These are phyloP conservation scores for Platycheirus rosarum DNA, from an alignment of 2,888 invertebrate genomes.

Conservation along the genomic window DNA sequence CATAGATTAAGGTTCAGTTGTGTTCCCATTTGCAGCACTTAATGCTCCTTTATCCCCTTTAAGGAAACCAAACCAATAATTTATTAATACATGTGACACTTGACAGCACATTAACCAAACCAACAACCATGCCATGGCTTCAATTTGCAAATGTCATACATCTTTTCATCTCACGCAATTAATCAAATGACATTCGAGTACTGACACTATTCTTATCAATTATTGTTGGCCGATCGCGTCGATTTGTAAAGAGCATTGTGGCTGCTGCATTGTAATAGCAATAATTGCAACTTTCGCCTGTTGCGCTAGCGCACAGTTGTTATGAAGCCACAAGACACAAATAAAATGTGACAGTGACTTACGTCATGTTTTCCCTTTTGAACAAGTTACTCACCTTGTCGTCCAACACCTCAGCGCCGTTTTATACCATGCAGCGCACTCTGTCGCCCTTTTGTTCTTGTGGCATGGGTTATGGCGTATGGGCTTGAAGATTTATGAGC, in stretches of 20 bases:
- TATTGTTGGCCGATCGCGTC: slow-evolving; percentile 10
- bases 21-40: background rate
- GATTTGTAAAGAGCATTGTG: slow-evolving; percentile 3
- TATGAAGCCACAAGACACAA: slow-evolving; percentile 1
- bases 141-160: slow-evolving; percentile 53
- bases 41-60: background rate
- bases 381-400: slow-evolving; percentile 59
- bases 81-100: slow-evolving; percentile 42
- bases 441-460: slow-evolving; percentile 47
- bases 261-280: background rate
- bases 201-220: background rate
- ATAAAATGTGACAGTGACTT: slow-evolving; percentile 35
- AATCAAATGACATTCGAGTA: slow-evolving; percentile 42
- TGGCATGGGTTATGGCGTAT: too few species aligned
- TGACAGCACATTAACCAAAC: slow-evolving; percentile 43
- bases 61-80: slow-evolving; percentile 34
- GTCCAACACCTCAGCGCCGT: slow-evolving; percentile 43
- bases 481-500: slow-evolving; percentile 47
- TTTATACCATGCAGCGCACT: background rate
- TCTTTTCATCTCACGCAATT: slow-evolving; percentile 51
- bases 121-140: slow-evolving; percentile 12
- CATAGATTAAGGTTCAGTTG: slow-evolving; percentile 2
- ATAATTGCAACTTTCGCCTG: slow-evolving; percentile 53
- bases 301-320: background rate
- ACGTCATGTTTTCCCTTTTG: slow-evolving; percentile 51